These are phyloP conservation scores for Danaus plexippus DNA, from an alignment of 1,140 invertebrate genomes.

Conservation along the genomic window DNA sequence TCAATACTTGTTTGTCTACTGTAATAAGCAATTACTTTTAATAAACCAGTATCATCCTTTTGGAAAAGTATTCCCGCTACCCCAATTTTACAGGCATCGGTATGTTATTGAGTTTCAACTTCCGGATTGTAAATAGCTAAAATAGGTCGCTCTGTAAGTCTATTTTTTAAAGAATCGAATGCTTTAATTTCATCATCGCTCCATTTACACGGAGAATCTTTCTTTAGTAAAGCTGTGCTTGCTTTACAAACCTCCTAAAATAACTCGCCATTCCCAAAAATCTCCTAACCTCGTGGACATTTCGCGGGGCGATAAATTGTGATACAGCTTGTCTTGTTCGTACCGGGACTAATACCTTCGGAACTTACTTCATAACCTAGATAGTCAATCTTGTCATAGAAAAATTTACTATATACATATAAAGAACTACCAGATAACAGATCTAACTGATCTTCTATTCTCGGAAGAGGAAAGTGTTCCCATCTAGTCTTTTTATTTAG, in stretches of 20 bases:
- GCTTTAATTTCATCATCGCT: background rate
- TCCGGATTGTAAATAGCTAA: slow-evolving; percentile 23
- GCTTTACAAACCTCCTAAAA: slow-evolving; percentile 45
- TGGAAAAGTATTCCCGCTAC: slow-evolving; percentile 28
- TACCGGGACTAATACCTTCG: too few relatives aligned
- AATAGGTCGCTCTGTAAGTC: slow-evolving; percentile 13
- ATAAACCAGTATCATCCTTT: slow-evolving; percentile 6
- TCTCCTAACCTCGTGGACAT: background rate
- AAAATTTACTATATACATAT: too few relatives aligned
- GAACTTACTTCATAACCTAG: too few relatives aligned
- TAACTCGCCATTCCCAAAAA: slow-evolving; percentile 46
- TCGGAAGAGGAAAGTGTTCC: too few relatives aligned
- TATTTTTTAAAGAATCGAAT: slow-evolving; percentile 23
- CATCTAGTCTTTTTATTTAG: too few relatives aligned
- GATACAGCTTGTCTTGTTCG: too few relatives aligned
- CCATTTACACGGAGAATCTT: slow-evolving; percentile 7
- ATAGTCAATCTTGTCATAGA: too few relatives aligned
- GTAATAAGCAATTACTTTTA: too few relatives aligned
- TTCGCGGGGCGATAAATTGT: too few relatives aligned
- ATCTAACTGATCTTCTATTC: too few relatives aligned
- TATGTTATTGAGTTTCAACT: slow-evolving; percentile 23
- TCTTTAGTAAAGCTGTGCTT: slow-evolving; percentile 30
- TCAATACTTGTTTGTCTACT: slow-evolving; percentile 14
- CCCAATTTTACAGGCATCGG: slow-evolving; percentile 25
- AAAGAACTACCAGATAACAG: too few relatives aligned